These are phyloP conservation scores for Dendrocopos noguchii DNA, from an alignment of 2,113 vertebrate species.

Conservation along the genomic window DNA sequence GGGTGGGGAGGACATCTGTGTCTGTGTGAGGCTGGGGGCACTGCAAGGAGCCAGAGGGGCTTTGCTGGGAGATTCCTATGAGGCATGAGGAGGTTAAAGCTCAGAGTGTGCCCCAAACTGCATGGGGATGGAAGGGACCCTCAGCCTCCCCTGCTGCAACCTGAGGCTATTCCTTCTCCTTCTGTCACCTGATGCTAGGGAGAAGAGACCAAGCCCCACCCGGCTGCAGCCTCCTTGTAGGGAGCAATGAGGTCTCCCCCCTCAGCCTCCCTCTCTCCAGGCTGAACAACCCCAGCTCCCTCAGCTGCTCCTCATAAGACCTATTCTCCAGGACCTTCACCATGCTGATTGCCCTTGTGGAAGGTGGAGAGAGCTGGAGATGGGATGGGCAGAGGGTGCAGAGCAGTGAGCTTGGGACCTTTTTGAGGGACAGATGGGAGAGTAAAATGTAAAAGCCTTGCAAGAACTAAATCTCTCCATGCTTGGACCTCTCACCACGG, in stretches of 20 bases:
- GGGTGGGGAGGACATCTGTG: not conserved
- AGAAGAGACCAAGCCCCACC: too few relatives aligned
- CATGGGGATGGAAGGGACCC: too few relatives aligned
- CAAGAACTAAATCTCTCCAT: fast-evolving
- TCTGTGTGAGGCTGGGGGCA: not conserved
- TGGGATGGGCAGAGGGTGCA: too few relatives aligned
- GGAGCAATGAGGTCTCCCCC: too few relatives aligned
- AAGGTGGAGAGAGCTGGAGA: not conserved
- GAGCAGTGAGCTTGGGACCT: not conserved
- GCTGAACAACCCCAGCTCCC: too few relatives aligned
- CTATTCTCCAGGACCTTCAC: too few relatives aligned
- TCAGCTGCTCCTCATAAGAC: too few relatives aligned
- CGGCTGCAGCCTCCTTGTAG: too few relatives aligned
- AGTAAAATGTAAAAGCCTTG: not conserved
- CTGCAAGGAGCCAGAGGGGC: not conserved
- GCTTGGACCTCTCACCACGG: not conserved
- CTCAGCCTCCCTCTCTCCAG: too few relatives aligned
- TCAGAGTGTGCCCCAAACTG: not conserved
- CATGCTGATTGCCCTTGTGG: not conserved
- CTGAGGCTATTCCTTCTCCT: too few relatives aligned
- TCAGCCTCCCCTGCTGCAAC: too few relatives aligned
- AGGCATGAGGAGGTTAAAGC: not conserved
- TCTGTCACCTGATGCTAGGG: too few relatives aligned
- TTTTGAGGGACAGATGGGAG: not conserved
- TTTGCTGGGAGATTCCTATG: not conserved